A percentile compares a stretch with the other conserved stretches of the same genome.
Conservation (phyloP, 2,888 invertebrate genomes). For the Drosophila atripex region DNA sequence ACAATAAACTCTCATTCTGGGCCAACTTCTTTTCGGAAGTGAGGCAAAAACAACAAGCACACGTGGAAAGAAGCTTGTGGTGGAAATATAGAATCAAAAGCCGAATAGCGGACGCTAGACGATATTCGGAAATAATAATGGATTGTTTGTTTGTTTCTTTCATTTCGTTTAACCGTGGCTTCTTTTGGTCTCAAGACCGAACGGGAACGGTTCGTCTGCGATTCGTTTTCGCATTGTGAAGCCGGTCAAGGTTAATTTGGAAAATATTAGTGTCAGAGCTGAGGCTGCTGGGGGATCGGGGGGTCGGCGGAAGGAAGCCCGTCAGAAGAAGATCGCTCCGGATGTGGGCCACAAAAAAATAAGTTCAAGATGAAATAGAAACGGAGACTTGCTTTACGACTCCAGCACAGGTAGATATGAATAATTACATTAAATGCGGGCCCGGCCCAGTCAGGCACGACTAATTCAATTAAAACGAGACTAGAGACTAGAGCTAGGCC, state of each 20-base stretch:
- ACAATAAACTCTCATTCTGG: constrained; percentile 69
- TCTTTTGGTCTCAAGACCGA: constrained; percentile 44
- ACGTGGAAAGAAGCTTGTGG: constrained; percentile 8
- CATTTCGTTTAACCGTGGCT: constrained; percentile 10
- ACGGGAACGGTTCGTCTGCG: constrained; percentile 61
- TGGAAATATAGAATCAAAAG: constrained; percentile 5
- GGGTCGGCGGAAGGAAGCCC: constrained; percentile 25
- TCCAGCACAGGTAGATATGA: constrained; percentile 35
- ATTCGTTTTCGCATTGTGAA: constrained; percentile 64
- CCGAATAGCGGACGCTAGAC: constrained; percentile 51
- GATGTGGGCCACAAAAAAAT: constrained; percentile 70
- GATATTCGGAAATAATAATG: constrained; percentile 50
- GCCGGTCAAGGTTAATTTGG: constrained; percentile 81
- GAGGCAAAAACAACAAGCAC: constrained; percentile 11
- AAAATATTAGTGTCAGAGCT: constrained; percentile 65
- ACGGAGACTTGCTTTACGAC: constrained; percentile 47
- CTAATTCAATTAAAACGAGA: constrained; percentile 63
- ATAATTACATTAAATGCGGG: constrained; percentile 40
- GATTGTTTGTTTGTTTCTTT: constrained; percentile 31
- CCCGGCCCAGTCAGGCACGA: constrained; percentile 36
- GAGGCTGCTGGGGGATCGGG: constrained; percentile 6
- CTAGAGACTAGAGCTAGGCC: constrained; percentile 33
- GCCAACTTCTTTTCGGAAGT: constrained; percentile 73
- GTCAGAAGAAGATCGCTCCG: constrained; percentile 64
- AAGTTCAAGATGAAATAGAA: constrained; percentile 25